Evolutionary conservation across 2,888 invertebrate genomes (phyloP), one percentile per base, ranked within the genome.

Genomic region (Caradrina kadenii): DNA sequence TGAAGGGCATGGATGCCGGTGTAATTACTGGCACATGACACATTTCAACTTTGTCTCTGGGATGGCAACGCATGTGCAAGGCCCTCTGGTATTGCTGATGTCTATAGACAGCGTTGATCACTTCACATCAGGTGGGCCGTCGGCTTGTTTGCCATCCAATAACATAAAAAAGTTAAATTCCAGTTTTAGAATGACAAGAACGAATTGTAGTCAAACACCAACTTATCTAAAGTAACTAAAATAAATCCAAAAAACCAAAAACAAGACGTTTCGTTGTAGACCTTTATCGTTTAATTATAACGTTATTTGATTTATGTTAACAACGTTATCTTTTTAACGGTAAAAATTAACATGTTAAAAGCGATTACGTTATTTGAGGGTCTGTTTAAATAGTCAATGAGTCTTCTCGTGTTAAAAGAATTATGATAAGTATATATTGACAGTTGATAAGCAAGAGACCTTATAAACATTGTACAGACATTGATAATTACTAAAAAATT

Each of bases 301-400:
- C 69, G 19, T 76, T 58, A 67, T 52, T 72, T 72, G 19, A 13
- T 19, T 39, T 21, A 8, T 26, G 39, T 15, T 54, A 2, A 69
- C 39, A 58, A 42, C 48, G 39, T 72, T 72, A 69, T 53, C 56
- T 45, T 22, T 5, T 1, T n/a, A 35, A 31, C 48, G 21, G 45
- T 68, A 52, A 72, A 56, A 68, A n/a, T 56, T 56, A n/a, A 58
- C 21, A n/a, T 17, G 56, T 76, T 52, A 3, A 56, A 56, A 50
- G 39, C 11, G 45, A 53, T 76, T 13, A 31, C 42, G 10, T 58
- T 75, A 45, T 68, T 68, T 53, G 48, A 39, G 1, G 1, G 0
- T 21, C 22, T n/a, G 11, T 21, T 35, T 21, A 8, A 45, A 6
- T 26, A 39, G 3, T 6, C 3, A 10, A 15, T 22, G n/a, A 22